Conservation (phyloP, 2,797 vertebrate genomes). For the Cynodonichthys magdalenae region DNA sequence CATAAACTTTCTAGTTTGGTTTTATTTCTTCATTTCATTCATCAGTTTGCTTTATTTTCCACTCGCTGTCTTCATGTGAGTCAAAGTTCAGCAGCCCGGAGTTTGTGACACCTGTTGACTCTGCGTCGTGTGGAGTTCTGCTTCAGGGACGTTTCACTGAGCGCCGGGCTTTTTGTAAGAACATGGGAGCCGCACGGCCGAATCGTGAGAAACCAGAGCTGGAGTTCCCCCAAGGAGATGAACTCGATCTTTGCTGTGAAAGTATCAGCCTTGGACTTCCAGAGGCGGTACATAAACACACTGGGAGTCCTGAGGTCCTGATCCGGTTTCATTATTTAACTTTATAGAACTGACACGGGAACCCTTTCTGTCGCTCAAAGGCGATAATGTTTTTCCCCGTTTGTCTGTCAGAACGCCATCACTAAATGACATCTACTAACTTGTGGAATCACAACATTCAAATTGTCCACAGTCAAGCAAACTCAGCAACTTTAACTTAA, state of each 20-base stretch:
- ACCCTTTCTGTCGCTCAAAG: no score
- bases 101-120: slow-evolving; percentile 1
- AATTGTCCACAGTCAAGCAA: no score
- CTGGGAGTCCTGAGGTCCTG: slow-evolving; percentile 11
- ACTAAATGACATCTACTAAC: no score
- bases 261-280: slow-evolving; percentile 38
- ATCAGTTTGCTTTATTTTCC: neutral
- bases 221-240: slow-evolving; percentile 52
- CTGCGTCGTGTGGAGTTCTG: neutral
- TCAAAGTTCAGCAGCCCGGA: slow-evolving; percentile 1
- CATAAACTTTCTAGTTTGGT: no score
- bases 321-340: slow-evolving; percentile 13
- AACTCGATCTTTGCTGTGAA: slow-evolving; percentile 62
- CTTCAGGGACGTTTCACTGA: neutral
- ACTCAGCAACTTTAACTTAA: no score
- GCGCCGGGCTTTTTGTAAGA: slow-evolving; percentile 1
- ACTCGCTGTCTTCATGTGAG: neutral
- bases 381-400: no score
- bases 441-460: no score
- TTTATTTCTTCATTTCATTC: neutral
- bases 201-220: slow-evolving; percentile 59
- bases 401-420: no score
- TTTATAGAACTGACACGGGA: no score
- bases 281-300: slow-evolving; percentile 8
- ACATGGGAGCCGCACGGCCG: slow-evolving; percentile 16